Evolutionary conservation across 1,140 invertebrate species (phyloP).

Genomic region (Formica exsecta): DNA sequence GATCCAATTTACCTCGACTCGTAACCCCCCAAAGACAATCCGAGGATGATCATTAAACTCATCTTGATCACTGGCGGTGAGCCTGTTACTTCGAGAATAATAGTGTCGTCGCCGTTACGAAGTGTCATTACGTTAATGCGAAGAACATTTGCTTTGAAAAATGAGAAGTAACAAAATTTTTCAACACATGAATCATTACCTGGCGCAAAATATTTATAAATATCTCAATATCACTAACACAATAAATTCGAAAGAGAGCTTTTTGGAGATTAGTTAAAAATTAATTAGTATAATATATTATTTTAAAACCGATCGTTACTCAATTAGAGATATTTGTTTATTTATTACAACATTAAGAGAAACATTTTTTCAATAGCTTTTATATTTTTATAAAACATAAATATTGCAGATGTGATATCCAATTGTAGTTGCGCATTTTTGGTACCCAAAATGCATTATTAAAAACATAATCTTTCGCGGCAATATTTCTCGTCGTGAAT

Average conservation of each 20-base stretch:
- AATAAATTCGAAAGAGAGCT: not conserved
- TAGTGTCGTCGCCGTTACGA: constrained; percentile 59
- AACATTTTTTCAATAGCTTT: not conserved
- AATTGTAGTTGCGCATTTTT: not conserved
- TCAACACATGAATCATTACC: constrained; percentile 58
- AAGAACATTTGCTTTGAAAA: constrained; percentile 52
- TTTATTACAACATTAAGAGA: not conserved
- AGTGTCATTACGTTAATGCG: constrained; percentile 64
- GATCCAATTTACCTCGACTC: constrained; percentile 64
- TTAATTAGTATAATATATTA: not conserved
- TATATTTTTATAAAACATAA: not conserved
- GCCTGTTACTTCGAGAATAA: constrained; percentile 47
- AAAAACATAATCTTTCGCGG: constrained; percentile 7
- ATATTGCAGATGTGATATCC: not conserved
- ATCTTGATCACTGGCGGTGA: constrained; percentile 65
- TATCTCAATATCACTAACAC: constrained; percentile 6
- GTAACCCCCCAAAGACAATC: constrained; percentile 70
- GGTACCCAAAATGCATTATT: not conserved
- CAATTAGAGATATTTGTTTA: not conserved
- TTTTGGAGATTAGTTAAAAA: not conserved
- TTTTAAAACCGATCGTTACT: not conserved
- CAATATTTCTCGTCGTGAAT: not conserved
- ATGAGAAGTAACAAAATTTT: constrained; percentile 62
- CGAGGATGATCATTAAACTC: constrained; percentile 70
- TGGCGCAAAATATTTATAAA: constrained; percentile 19